Conservation (phyloP, 1,140 invertebrate species). For the Apis florea region DNA sequence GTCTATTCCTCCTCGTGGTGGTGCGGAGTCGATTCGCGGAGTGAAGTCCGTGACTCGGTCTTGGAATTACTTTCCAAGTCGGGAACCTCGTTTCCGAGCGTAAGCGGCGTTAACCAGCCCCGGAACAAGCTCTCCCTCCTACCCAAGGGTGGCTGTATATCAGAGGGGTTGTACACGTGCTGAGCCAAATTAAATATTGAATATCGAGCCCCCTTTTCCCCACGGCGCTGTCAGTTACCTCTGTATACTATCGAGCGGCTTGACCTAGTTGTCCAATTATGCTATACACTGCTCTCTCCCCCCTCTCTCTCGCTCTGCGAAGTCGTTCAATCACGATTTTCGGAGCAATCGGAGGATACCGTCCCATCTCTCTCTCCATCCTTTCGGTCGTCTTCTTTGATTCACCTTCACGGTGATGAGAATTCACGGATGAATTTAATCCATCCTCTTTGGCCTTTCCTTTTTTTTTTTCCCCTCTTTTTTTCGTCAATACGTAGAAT, state of each 20-base stretch:
- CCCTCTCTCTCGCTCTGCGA: not conserved
- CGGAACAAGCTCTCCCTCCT: not conserved
- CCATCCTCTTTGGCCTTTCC: not conserved
- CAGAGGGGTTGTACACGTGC: slow-evolving; percentile 23
- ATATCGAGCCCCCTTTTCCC: slow-evolving; percentile 61
- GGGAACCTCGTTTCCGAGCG: not conserved
- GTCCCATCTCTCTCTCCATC: not conserved
- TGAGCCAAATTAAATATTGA: slow-evolving; percentile 71
- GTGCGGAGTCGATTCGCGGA: not conserved
- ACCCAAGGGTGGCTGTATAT: slow-evolving; percentile 13
- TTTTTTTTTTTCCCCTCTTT: too few relatives aligned
- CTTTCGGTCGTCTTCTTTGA: not conserved
- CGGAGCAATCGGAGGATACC: not conserved
- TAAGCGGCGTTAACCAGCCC: slow-evolving; percentile 30
- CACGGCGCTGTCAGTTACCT: slow-evolving; percentile 18
- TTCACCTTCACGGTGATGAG: not conserved
- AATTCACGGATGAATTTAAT: not conserved
- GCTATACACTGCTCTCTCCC: not conserved
- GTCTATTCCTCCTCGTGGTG: not conserved
- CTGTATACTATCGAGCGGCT: slow-evolving; percentile 35
- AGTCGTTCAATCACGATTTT: slow-evolving; percentile 51
- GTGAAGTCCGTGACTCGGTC: slow-evolving; percentile 16
- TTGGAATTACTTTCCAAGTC: slow-evolving; percentile 30
- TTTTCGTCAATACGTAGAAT: too few relatives aligned
- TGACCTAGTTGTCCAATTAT: slow-evolving; percentile 69